Percentiles rank a stretch among this genome's conserved stretches.
Evolutionary conservation across 2,113 vertebrate species (phyloP).

Genomic region (Chaetodon auriga): DNA sequence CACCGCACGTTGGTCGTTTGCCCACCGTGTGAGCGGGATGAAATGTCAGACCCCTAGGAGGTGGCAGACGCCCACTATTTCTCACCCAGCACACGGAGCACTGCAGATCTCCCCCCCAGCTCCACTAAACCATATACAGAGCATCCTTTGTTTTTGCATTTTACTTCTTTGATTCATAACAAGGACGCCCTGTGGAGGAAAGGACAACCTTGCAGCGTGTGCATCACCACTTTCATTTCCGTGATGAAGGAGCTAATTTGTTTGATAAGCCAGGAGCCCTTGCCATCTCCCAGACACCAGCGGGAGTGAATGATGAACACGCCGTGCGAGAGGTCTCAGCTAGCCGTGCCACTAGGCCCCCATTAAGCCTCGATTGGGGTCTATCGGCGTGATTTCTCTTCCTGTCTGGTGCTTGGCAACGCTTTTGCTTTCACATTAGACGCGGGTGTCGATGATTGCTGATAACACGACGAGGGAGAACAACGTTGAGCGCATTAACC

Average conservation of each 20-base stretch:
- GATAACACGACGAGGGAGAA: constrained; percentile 59
- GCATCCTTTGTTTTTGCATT: constrained; percentile 18
- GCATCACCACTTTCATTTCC: constrained; percentile 49
- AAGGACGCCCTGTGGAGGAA: constrained; percentile 42
- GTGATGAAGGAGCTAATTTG: constrained; percentile 74
- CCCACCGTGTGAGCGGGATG: constrained; percentile 28
- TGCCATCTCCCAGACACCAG: constrained; percentile 57
- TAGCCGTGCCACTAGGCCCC: constrained; percentile 53
- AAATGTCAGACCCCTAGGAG: constrained; percentile 35
- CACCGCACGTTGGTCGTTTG: constrained; percentile 36
- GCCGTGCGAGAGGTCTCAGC: constrained; percentile 56
- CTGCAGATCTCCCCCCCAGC: constrained; percentile 6
- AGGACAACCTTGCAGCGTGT: constrained; percentile 59
- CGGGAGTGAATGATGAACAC: constrained; percentile 70
- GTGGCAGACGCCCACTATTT: constrained; percentile 27
- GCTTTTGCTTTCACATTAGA: constrained; percentile 68
- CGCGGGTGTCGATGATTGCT: constrained; percentile 58
- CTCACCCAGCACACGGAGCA: constrained; percentile 34
- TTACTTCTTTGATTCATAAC: constrained; percentile 52
- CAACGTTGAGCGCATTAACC: constrained; percentile 57
- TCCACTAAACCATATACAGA: neutral
- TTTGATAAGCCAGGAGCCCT: constrained; percentile 69
- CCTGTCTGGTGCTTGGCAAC: constrained; percentile 70
- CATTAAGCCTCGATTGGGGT: constrained; percentile 70
- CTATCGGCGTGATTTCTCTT: constrained; percentile 70